Base-by-base conservation (phyloP, 1,140 invertebrate genomes). In the Maconellicoccus hirsutus region DNA sequence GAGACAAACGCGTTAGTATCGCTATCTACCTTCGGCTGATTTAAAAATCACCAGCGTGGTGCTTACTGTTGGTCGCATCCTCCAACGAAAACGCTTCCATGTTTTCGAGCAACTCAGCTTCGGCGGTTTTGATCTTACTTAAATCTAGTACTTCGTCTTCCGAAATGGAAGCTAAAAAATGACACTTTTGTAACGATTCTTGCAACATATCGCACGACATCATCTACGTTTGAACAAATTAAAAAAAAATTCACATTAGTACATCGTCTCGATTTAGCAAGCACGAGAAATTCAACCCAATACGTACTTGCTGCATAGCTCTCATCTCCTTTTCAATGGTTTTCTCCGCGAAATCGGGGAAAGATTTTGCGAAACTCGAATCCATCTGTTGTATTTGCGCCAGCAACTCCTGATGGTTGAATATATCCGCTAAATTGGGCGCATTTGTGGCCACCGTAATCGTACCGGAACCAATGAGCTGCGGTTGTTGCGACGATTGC, bases 301-400 rank as follows among this genome's bases (percentile, higher is more conserved):
- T 33, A 12, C 12, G 4, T 61, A 73, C 71, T 72, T 75, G 74
- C 29, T 74, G 73, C 33, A 74, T 42, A 21, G 71, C 71, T 10
- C 74, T n/a, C 29, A 72, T 72, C 70, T 78, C 77, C 42, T 71
- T 73, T 71, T 78, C 77, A 23, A 75, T 61, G n/a, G 74, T 29
- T 59, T 74, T 74, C 29, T 75, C 73, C 71, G 77, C 66, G 70
- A 75, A 26, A 66, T 66, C 61, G 25, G 61, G 61, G 16, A 66
- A 66, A 19, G 6, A 8, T 23, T 66, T 66, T 23, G 74, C 23
- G 73, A 72, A 52, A 73, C 69, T 70, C 42, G 75, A 74, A 70
- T 78, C 78, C 52, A 78, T 72, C 70, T 79, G 77, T 69, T 82
- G 80, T 70, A 82, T 77, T 69, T 82, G 80, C 0, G 79, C 78